phyloP scores from a whole-genome alignment of 1,140 invertebrate species.

The Tetragnatha versicolor region DNA sequence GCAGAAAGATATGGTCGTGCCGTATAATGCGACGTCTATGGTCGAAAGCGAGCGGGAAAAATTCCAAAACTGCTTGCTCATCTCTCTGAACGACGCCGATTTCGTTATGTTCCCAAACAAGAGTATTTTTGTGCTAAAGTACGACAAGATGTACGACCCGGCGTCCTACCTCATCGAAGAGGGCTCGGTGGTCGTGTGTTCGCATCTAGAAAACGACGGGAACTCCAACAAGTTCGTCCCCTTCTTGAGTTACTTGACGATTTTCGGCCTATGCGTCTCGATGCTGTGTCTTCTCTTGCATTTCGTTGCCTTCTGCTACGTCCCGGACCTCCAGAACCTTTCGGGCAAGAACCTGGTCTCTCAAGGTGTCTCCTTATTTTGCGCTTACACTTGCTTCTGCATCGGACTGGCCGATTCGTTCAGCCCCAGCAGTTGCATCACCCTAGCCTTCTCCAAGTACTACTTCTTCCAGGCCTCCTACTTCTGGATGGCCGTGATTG shows the following conservation, averaged over 20 bases:
- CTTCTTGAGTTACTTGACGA: slow-evolving; percentile 65
- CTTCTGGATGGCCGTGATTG: slow-evolving; percentile 71
- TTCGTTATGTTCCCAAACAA: slow-evolving; percentile 63
- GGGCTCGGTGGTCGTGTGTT: slow-evolving; percentile 60
- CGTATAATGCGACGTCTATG: background rate
- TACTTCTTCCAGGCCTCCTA: slow-evolving; percentile 70
- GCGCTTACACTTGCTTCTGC: slow-evolving; percentile 67
- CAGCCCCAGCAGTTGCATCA: slow-evolving; percentile 59
- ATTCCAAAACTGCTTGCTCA: slow-evolving; percentile 63
- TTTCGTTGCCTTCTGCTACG: slow-evolving; percentile 64
- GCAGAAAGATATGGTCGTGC: background rate
- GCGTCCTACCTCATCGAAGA: slow-evolving; percentile 61
- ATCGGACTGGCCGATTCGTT: slow-evolving; percentile 59
- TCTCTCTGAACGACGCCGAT: slow-evolving; percentile 64
- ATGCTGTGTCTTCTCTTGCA: slow-evolving; percentile 67
- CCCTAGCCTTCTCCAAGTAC: slow-evolving; percentile 66
- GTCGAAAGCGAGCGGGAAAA: background rate
- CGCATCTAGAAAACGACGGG: slow-evolving; percentile 18
- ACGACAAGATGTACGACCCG: slow-evolving; percentile 61
- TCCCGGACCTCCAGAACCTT: slow-evolving; percentile 67
- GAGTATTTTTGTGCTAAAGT: slow-evolving; percentile 63
- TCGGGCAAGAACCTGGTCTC: slow-evolving; percentile 69
- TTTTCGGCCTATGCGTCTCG: slow-evolving; percentile 66
- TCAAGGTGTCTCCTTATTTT: slow-evolving; percentile 65
- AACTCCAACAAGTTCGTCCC: slow-evolving; percentile 11